These are phyloP conservation scores for Mormyrus iriodes DNA, from an alignment of 2,113 vertebrate species.

Conservation along the genomic window DNA sequence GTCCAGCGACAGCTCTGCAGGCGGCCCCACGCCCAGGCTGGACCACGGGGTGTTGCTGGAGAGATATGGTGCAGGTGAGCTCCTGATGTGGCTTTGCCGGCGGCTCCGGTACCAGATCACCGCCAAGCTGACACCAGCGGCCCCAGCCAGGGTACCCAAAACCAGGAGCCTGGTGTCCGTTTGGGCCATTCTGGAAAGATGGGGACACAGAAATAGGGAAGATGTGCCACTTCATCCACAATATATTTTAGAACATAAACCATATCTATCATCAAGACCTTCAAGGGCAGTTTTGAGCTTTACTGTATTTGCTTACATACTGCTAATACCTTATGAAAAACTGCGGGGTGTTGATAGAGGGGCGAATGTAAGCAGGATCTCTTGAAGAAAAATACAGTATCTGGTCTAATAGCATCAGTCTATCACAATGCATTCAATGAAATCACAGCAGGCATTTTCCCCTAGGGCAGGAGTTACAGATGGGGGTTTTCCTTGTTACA, in stretches of 20 bases:
- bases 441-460: background rate
- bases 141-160: conserved; percentile 76
- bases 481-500: background rate
- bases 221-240: no score
- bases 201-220: conserved; percentile 8
- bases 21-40: background rate
- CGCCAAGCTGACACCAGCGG: conserved; percentile 76
- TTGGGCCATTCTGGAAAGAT: conserved; percentile 66
- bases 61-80: conserved; percentile 23
- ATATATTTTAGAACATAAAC: background rate
- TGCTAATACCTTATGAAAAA: background rate
- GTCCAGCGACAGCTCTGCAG: conserved; percentile 41
- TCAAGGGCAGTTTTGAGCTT: background rate
- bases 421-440: background rate
- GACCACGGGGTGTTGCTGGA: conserved; percentile 33
- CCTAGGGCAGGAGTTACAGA: background rate
- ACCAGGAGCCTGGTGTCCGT: conserved; percentile 70
- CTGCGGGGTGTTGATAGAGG: background rate
- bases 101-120: conserved; percentile 65
- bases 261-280: background rate
- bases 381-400: background rate
- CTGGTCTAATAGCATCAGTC: background rate
- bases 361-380: background rate
- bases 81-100: conserved; percentile 32
- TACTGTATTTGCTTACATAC: background rate